Evolutionary conservation across 1,140 invertebrate genomes (phyloP).

Genomic region (Pseudomyrmex flavicornis): DNA sequence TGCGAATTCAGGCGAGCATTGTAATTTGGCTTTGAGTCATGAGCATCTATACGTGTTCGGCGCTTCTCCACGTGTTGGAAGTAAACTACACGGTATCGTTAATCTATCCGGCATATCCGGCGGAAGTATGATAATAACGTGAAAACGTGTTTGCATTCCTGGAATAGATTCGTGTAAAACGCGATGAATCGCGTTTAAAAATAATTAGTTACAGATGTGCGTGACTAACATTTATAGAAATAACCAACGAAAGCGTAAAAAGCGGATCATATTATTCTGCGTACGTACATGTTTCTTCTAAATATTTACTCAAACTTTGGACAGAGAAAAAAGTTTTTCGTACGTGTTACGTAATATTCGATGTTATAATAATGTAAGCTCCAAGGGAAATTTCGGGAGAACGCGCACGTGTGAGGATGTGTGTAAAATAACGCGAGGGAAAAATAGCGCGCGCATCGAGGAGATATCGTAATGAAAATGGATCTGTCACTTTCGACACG

Average conservation of each 20-base stretch:
- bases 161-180: neutral
- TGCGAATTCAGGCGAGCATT: too few relatives aligned
- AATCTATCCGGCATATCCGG: conserved; percentile 8
- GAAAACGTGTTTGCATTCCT: neutral
- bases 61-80: neutral
- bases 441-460: conserved; percentile 51
- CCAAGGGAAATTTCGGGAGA: neutral
- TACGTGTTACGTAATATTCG: too few relatives aligned
- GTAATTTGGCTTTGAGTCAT: too few relatives aligned
- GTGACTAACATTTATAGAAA: too few relatives aligned
- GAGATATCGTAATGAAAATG: conserved; percentile 51
- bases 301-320: too few relatives aligned
- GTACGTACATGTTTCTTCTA: too few relatives aligned
- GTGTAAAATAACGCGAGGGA: conserved; percentile 10
- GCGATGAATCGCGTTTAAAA: neutral
- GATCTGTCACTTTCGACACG: conserved; percentile 41
- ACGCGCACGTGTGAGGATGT: neutral
- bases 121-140: conserved; percentile 67
- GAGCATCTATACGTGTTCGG: too few relatives aligned
- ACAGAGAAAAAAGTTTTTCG: too few relatives aligned
- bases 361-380: too few relatives aligned
- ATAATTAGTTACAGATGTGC: conserved; percentile 35
- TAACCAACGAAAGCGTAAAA: too few relatives aligned
- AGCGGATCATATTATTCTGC: too few relatives aligned
- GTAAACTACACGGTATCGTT: conserved; percentile 10